These are phyloP conservation scores for Cossypha polioptera DNA, from an alignment of 2,797 vertebrate genomes.

Conservation along the genomic window DNA sequence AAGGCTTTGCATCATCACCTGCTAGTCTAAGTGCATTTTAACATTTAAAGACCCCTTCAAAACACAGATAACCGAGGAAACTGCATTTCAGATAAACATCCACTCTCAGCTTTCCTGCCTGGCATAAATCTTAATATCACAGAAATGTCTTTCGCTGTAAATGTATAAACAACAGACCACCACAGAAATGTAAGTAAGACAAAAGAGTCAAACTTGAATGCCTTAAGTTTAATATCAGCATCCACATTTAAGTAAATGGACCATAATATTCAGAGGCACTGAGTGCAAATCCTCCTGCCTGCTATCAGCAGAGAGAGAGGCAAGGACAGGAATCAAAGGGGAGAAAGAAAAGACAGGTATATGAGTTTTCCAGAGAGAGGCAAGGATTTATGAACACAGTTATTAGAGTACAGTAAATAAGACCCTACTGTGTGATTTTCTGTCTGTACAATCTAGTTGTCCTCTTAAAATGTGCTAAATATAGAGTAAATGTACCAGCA, in stretches of 20 bases:
- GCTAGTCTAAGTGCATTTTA: constrained; percentile 3
- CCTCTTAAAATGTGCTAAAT: constrained; percentile 68
- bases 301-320: not conserved
- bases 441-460: constrained; percentile 57
- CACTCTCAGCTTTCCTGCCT: not conserved
- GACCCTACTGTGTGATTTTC: constrained; percentile 57
- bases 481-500: constrained; percentile 65
- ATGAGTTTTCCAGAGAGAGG: constrained; percentile 20
- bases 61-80: not conserved
- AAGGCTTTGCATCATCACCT: not conserved
- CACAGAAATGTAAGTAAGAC: constrained; percentile 43
- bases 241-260: constrained; percentile 17
- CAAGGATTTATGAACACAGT: constrained; percentile 61
- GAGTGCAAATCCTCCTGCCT: not conserved
- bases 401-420: constrained; percentile 60
- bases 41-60: constrained; percentile 14
- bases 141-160: constrained; percentile 11
- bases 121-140: constrained; percentile 33
- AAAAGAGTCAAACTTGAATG: constrained; percentile 28
- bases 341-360: constrained; percentile 16
- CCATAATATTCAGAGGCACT: not conserved
- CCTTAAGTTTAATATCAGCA: constrained; percentile 30
- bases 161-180: constrained; percentile 10
- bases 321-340: constrained; percentile 3
- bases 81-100: not conserved